Evolutionary conservation across 2,113 vertebrate species (phyloP).

Genomic region (Carlito syrichta): DNA sequence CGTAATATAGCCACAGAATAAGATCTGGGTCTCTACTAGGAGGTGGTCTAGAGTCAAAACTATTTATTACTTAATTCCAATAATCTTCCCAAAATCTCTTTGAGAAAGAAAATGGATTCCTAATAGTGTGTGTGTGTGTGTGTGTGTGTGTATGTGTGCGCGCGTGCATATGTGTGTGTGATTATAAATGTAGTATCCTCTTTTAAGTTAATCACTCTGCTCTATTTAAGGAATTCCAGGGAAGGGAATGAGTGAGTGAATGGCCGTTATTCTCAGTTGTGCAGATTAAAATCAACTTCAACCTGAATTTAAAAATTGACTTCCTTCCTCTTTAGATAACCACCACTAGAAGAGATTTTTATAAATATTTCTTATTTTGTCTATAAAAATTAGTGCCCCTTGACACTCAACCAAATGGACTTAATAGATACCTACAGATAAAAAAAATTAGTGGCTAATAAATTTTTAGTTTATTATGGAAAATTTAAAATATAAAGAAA

Average conservation of each 20-base stretch:
- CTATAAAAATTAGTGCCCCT: neutral
- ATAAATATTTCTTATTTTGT: neutral
- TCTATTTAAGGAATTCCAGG: neutral
- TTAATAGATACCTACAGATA: too few species aligned
- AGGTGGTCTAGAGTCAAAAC: neutral
- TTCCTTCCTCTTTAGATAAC: neutral
- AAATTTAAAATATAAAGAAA: neutral
- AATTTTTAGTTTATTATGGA: neutral
- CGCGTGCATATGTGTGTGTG: neutral
- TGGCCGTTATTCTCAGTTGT: neutral
- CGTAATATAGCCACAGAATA: neutral
- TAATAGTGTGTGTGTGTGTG: neutral
- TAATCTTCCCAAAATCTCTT: neutral
- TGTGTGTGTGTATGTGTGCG: too few species aligned
- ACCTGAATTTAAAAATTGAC: neutral
- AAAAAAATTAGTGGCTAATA: neutral
- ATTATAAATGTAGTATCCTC: neutral
- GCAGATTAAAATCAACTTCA: neutral
- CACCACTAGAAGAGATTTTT: neutral
- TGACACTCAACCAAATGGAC: too few species aligned
- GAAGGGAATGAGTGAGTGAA: neutral
- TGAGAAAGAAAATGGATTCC: neutral
- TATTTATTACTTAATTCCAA: neutral
- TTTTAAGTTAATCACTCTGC: neutral
- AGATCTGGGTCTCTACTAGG: neutral